Evolutionary conservation across 2,113 vertebrate species (phyloP).

Genomic region (Nymphicus hollandicus): DNA sequence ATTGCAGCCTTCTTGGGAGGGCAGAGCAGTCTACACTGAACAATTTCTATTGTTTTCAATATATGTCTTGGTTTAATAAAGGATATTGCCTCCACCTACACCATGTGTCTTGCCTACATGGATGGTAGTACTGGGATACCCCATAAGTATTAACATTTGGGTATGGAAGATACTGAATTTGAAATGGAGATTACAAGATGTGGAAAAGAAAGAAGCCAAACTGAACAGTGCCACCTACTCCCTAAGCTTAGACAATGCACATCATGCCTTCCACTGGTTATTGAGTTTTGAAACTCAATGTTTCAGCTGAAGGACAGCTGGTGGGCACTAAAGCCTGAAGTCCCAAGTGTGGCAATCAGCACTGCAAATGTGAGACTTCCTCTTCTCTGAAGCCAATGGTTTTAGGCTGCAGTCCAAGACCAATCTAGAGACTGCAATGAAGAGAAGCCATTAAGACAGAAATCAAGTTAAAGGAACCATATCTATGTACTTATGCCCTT

Average conservation of each 20-base stretch:
- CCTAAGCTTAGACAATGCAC: not conserved
- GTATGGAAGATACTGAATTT: not conserved
- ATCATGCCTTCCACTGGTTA: rapidly evolving
- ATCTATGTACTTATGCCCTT: not conserved
- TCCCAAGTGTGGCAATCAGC: not conserved
- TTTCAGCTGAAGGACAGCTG: not conserved
- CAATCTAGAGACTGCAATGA: not conserved
- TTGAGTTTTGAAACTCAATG: not conserved
- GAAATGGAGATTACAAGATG: not conserved
- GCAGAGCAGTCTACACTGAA: not conserved
- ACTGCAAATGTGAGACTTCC: not conserved
- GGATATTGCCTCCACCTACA: not conserved
- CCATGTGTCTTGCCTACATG: not conserved
- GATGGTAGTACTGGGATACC: not conserved
- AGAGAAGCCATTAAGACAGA: not conserved
- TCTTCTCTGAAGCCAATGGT: not conserved
- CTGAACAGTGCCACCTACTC: not conserved
- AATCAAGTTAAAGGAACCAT: not conserved
- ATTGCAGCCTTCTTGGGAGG: not conserved
- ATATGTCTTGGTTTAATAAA: not conserved
- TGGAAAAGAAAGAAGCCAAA: not conserved
- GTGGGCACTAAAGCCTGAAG: not conserved
- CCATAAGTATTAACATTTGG: not conserved
- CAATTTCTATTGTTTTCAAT: not conserved
- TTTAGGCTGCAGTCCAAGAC: not conserved